These are phyloP conservation scores for Hyles lineata DNA, from an alignment of 2,888 invertebrate species.

Conservation along the genomic window DNA sequence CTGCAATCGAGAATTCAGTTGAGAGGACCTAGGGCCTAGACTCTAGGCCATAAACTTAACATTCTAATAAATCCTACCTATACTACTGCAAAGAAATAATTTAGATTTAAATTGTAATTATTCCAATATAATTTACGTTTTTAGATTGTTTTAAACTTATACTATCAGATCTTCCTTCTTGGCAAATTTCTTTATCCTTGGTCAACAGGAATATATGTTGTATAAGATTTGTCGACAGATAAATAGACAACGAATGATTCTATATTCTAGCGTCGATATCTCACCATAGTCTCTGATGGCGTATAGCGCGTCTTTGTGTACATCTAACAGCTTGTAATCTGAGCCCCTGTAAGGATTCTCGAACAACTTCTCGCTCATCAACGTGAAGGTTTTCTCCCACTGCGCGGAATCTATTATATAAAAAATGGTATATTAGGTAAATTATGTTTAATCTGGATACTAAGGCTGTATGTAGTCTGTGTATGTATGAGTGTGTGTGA, in stretches of 20 bases:
- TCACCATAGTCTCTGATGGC: slow-evolving; percentile 50
- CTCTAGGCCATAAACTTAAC: no score
- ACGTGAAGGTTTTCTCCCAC: slow-evolving; percentile 49
- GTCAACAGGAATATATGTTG: no score
- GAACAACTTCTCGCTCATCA: slow-evolving; percentile 55
- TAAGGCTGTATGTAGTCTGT: slow-evolving; percentile 7
- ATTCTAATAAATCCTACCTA: no score
- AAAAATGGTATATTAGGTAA: slow-evolving; percentile 33
- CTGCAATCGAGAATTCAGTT: no score
- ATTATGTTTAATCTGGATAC: not conserved
- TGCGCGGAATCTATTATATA: slow-evolving; percentile 47
- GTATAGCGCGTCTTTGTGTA: slow-evolving; percentile 52
- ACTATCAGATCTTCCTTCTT: no score
- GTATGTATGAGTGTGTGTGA: not conserved
- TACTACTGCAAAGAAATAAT: no score
- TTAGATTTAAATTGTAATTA: no score
- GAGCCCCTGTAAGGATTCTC: slow-evolving; percentile 57
- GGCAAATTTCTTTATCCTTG: no score
- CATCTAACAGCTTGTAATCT: slow-evolving; percentile 58
- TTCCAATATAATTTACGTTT: no score
- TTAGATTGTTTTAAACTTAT: no score
- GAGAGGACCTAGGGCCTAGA: no score
- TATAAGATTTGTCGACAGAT: no score
- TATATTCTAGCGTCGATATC: slow-evolving; percentile 28
- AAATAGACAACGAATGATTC: not conserved